Conservation (phyloP, 92 coral and sea anemone species). For the Parazoanthus darwini region DNA sequence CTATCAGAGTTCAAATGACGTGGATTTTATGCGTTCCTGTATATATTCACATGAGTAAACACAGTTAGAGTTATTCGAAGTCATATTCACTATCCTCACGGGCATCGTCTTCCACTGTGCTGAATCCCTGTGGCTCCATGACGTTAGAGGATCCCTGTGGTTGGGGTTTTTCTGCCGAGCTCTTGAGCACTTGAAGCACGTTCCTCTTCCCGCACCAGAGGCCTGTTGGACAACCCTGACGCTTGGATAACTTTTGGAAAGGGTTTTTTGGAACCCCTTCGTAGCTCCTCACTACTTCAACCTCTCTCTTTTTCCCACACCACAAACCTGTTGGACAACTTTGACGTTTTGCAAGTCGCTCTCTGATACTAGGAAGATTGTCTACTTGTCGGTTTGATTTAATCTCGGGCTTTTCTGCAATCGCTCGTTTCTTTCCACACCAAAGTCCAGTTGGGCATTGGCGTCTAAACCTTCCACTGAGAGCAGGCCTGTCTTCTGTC, state of each 20-base stretch:
- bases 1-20: not conserved
- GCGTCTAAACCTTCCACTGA: conserved; percentile 13
- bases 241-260: conserved; percentile 1
- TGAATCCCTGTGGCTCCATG: not conserved
- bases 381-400: not conserved
- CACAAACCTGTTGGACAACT: conserved; percentile 32
- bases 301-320: conserved; percentile 33
- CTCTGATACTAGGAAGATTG: not conserved
- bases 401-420: not conserved
- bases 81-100: not conserved
- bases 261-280: conserved; percentile 5
- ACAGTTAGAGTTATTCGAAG: conserved; percentile 1
- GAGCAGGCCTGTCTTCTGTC: not conserved
- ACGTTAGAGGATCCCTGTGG: not conserved
- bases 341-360: conserved; percentile 26
- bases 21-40: not conserved
- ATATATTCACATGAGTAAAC: not conserved
- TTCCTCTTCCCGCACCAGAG: conserved; percentile 85
- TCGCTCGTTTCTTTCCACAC: conserved; percentile 77
- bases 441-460: conserved; percentile 84
- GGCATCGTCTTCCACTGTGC: not conserved
- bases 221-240: conserved; percentile 72
- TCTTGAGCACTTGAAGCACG: conserved; percentile 12
- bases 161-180: not conserved
- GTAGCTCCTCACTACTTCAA: not conserved